phyloP scores from a whole-genome alignment of 2,888 invertebrate species.

The Cactoblastis cactorum region DNA sequence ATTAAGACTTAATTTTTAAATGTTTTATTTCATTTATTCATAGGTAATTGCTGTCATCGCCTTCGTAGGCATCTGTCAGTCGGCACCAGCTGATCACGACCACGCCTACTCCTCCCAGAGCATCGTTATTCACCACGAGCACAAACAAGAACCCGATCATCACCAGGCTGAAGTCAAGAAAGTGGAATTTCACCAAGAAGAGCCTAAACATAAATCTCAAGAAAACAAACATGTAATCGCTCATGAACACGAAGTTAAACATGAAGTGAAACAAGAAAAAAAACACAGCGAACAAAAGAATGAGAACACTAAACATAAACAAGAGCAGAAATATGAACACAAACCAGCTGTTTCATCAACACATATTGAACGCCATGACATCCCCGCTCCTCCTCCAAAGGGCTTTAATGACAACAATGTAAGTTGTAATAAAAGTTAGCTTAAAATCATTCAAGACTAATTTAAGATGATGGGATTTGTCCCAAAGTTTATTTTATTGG shows the following conservation, averaged over 20 bases:
- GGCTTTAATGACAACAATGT: conserved; percentile 7
- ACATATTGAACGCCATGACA: conserved; percentile 9
- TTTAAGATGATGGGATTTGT: no score
- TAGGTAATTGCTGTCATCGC: conserved; percentile 29
- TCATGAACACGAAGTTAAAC: background rate
- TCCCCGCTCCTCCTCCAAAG: conserved; percentile 6
- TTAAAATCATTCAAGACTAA: no score
- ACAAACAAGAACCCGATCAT: conserved; percentile 16
- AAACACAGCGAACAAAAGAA: conserved; percentile 3
- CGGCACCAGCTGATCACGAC: conserved; percentile 22
- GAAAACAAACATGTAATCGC: conserved; percentile 10
- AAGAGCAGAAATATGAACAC: background rate
- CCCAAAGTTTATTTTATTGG: no score
- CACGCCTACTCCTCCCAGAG: conserved; percentile 33
- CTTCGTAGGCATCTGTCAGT: conserved; percentile 11
- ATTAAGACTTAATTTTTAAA: no score
- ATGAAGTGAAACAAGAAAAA: conserved; percentile 2
- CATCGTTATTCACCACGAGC: conserved; percentile 17
- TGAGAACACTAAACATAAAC: no score
- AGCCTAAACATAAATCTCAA: conserved; percentile 26
- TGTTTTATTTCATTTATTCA: conserved; percentile 7
- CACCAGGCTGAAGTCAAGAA: conserved; percentile 23
- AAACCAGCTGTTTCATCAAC: conserved; percentile 13
- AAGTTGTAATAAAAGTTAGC: background rate
- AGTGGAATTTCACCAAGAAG: conserved; percentile 23